A percentile compares a stretch with the other conserved stretches of the same genome.
phyloP scores from a whole-genome alignment of 2,113 vertebrate genomes.

The Ictalurus punctatus region DNA sequence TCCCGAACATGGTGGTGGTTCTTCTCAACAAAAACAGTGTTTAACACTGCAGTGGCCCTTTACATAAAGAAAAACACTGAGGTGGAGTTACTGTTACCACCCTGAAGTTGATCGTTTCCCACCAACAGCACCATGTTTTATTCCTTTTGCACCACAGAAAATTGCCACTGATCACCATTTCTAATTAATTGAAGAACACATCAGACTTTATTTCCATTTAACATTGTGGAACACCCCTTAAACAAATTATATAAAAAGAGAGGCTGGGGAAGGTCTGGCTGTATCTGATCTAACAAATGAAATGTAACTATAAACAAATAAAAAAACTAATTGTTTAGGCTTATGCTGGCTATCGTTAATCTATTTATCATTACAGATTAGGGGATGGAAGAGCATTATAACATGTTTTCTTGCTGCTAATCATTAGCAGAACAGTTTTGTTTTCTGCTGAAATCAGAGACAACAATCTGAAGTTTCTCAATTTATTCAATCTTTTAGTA shows the following conservation, averaged over 20 bases:
- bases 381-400: background rate
- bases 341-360: background rate
- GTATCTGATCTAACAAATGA: background rate
- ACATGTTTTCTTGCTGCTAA: background rate
- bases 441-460: background rate
- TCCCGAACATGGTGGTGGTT: background rate
- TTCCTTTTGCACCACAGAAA: no score
- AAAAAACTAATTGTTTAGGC: background rate
- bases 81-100: no score
- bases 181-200: background rate
- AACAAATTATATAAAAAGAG: background rate
- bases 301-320: background rate
- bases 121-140: background rate
- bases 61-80: background rate
- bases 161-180: background rate
- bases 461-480: constrained; percentile 42
- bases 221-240: background rate
- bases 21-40: background rate
- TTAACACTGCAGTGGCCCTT: background rate
- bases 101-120: background rate
- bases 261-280: background rate
- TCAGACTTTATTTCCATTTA: background rate
- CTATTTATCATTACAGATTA: background rate
- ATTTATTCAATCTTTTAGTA: constrained; percentile 67
- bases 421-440: background rate